phyloP scores from a whole-genome alignment of 2,797 vertebrate species.

The Chaetophractus vellerosus region DNA sequence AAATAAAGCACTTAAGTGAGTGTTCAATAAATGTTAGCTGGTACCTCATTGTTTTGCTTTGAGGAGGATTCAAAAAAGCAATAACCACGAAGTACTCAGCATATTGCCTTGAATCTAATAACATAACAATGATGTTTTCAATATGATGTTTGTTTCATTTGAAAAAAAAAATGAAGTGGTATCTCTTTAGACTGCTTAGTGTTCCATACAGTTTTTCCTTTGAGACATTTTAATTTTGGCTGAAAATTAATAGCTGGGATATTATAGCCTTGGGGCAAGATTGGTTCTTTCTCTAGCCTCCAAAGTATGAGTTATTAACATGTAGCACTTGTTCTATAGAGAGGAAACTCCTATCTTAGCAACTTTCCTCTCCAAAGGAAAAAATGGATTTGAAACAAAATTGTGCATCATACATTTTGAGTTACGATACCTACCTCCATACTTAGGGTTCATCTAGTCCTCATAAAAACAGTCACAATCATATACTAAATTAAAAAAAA shows the following conservation, averaged over 20 bases:
- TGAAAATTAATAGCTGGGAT: not conserved
- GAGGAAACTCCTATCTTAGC: not conserved
- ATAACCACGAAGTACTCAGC: not conserved
- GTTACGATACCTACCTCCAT: not conserved
- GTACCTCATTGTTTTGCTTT: not conserved
- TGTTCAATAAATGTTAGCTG: not conserved
- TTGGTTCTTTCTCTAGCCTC: slow-evolving; percentile 74
- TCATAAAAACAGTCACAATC: not conserved
- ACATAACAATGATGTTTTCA: not conserved
- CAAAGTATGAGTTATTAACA: slow-evolving; percentile 80
- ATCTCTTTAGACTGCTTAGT: not conserved
- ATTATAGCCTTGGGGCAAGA: not conserved
- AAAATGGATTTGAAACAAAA: not conserved
- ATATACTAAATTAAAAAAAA: not conserved
- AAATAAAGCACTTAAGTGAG: not conserved
- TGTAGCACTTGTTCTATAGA: not conserved
- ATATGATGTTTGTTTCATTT: not conserved
- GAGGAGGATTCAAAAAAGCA: not conserved
- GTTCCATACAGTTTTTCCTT: not conserved
- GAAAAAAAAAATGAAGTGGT: not conserved
- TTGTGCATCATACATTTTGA: not conserved
- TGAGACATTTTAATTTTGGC: not conserved
- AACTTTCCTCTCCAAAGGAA: not conserved
- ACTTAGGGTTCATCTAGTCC: not conserved
- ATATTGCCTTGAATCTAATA: not conserved